Base-by-base conservation (phyloP, 2,888 invertebrate genomes). In the Clusia tigrina region DNA sequence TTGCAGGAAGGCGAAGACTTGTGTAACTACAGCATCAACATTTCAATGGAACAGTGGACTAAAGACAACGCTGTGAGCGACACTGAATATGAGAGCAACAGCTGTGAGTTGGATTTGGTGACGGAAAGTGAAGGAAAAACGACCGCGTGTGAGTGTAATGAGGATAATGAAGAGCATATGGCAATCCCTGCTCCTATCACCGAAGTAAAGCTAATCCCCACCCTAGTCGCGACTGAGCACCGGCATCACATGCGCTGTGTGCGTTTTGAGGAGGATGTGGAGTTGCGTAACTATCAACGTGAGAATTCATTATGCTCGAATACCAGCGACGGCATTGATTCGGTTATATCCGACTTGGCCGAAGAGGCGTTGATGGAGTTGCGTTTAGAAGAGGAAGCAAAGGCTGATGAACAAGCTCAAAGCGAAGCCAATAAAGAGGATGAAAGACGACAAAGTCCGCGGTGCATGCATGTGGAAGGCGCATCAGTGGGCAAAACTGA, bases 291-390 rank as follows among this genome's bases (percentile, higher is more conserved):
- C 10, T 70, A 77, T 18, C 70, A 76, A 12, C 73, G 78, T 9
- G 73, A 77, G 51, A 63, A 63, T 2, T 81, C 82, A 1, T 72
- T 62, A 9, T 79, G 77, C 22, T 83, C 83, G 3, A 81, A 81
- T 56, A 81, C 78, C 0, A 81, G 81, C 60, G 77, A 80, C 66
- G 81, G 76, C 32, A 76, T 79, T 3, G 83, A 83, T 15, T 83
- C 81, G 1, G 79, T 78, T 2, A 78, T 80, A 56, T 82, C 83
- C 0, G 81, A 81, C 62, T 63, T 81, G 57, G 79, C 81, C 1
- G 81, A 80, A 54, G 82, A 82, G 54, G 80, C 78, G 0, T 60
- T 82, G 1, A 70, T 73, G 26, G 80, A 81, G 65, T 69, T 81
- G 5, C 75, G 80, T 65, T 58, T 76, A 61, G 83, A 81, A 59